Conservation (phyloP, 2,888 invertebrate genomes). For the Volucella zonaria region DNA sequence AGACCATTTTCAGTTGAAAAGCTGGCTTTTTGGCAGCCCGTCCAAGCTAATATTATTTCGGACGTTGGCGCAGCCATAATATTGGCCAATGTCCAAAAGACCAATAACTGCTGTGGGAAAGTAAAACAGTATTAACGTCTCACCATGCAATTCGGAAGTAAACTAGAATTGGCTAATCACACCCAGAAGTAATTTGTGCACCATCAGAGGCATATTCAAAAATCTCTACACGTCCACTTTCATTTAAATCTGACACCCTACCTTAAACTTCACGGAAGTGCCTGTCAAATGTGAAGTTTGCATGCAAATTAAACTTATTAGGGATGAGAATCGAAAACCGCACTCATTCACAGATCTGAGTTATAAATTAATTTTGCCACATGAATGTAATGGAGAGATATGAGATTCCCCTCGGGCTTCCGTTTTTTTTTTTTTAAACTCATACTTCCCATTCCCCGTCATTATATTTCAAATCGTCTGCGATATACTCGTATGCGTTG, state of each 20-base stretch:
- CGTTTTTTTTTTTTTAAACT: conserved; percentile 22
- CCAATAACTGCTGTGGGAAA: no score
- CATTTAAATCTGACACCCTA: conserved; percentile 45
- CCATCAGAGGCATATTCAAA: not conserved
- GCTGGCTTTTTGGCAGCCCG: no score
- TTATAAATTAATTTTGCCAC: conserved; percentile 50
- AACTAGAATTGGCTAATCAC: no score
- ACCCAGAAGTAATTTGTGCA: not conserved
- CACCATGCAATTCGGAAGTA: no score
- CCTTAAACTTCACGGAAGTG: conserved; percentile 57
- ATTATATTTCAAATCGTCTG: no score
- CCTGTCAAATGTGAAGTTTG: conserved; percentile 51
- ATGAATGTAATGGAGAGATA: conserved; percentile 29
- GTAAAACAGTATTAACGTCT: no score
- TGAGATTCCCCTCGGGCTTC: conserved; percentile 28
- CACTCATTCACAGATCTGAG: conserved; percentile 49
- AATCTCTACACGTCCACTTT: not conserved
- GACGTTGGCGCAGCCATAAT: no score
- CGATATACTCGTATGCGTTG: no score
- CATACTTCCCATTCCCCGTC: not conserved
- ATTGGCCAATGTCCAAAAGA: no score
- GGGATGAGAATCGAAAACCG: conserved; percentile 50
- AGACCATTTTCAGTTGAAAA: no score
- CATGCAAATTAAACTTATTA: conserved; percentile 43
- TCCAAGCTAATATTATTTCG: no score